Evolutionary conservation across 2,113 vertebrate genomes (phyloP).

Genomic region (Vidua chalybeata): DNA sequence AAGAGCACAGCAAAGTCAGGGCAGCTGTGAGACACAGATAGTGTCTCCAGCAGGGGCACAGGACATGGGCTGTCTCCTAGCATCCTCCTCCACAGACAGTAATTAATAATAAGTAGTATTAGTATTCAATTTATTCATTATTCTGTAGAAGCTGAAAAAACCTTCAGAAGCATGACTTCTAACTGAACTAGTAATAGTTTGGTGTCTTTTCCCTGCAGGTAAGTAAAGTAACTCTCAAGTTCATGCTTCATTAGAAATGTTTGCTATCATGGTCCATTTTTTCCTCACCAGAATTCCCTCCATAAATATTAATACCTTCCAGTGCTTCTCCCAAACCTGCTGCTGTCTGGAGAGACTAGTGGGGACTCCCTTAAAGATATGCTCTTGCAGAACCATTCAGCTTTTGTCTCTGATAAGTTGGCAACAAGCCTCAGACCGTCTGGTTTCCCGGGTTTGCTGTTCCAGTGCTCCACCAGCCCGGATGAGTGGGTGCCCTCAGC

Average conservation of each 20-base stretch:
- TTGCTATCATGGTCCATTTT: neutral
- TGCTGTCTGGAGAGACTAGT: neutral
- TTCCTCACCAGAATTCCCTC: neutral
- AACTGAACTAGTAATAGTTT: neutral
- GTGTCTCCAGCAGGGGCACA: neutral
- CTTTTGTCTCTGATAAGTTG: neutral
- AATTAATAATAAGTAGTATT: neutral
- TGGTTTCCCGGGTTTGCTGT: neutral
- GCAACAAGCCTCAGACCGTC: neutral
- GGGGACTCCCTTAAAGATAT: neutral
- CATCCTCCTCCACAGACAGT: neutral
- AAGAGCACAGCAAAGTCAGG: too few species aligned
- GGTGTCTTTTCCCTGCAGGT: neutral
- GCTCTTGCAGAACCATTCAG: neutral
- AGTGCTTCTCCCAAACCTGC: neutral
- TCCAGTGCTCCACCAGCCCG: accelerated
- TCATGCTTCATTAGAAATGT: neutral
- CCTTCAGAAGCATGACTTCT: neutral
- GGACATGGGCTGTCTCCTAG: neutral
- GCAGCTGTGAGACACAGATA: neutral
- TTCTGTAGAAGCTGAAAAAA: neutral
- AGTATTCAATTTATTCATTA: neutral
- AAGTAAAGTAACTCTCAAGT: neutral
- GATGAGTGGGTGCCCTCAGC: accelerated
- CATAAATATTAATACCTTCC: neutral